Evolutionary conservation across 2,888 invertebrate species (phyloP), one percentile per base, ranked within the genome.

Genomic region (Lissonota sp.): DNA sequence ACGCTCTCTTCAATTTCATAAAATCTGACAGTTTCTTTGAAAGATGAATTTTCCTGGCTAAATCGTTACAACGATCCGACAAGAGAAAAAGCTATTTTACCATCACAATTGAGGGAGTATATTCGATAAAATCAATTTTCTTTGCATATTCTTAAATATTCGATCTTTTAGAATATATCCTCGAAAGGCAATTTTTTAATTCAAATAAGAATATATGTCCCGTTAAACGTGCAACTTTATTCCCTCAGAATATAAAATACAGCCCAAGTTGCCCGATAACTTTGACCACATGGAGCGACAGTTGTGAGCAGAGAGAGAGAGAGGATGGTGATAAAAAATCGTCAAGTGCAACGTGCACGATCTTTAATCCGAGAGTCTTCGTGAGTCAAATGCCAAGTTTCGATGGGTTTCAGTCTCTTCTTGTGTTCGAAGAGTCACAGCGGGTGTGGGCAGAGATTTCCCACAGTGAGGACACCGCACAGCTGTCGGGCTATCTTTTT

Each of bases 361-460:
- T 44, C 51, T 37, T 72, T 67, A 67, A 44, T 26, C 14, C 26
- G 0, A 10, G 6, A 60, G 14, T 5, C 49, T 26, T 39, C 53
- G 40, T 37, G 67, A 46, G 57, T 51, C 51, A 62, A 57, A 46
- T 12, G n/a, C 57, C 69, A 69, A 37, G 46, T 83, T 80, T 79
- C 63, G 67, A 78, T 10, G 26, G 39, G 42, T n/a, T n/a, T n/a
- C n/a, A n/a, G n/a, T 37, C 14, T 69, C 51, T 69, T 58, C 71
- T 81, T 66, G 78, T 81, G 67, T 62, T 71, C 71, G 42, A 49
- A n/a, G 37, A 63, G 80, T 57, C 74, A 62, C 78, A 87, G 84
- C 89, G 89, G 26, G 26, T 90, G 90, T 90, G 90, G 88, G 87
- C 86, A 87, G 88, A 88, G 89, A 90, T 90, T 90, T 90, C 90